Base-by-base conservation (phyloP, 2,113 vertebrate species). In the Otus sunia region DNA sequence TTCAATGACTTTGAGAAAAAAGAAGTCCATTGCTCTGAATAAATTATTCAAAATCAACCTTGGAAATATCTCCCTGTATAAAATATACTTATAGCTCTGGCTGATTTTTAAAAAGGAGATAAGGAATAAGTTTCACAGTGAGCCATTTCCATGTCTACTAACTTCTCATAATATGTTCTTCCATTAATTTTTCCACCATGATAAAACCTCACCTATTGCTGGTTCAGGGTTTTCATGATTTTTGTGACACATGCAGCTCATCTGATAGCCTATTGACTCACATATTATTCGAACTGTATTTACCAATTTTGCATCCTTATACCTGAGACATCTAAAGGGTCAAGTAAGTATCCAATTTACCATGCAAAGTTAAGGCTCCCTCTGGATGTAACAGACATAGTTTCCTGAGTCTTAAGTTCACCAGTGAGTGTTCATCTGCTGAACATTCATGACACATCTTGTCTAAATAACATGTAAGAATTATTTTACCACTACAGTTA, bases 41-140 rank as follows among this genome's bases (percentile, higher is more conserved):
- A 92, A 88, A 86, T 95, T 90, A 86, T 86, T 79, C 80, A 88
- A 94, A 94, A 94, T 87, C 91, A 95, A 91, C 89, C 77, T 97
- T 96, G 91, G 37, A 84, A 92, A 66, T 92, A 78, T 29, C 52
- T 91, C 32, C 56, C 16, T 63, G 15, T 73, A 47, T 50, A 85
- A 95, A 94, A 87, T 47, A 47, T 25, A 56, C 16, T 75, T 90
- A 43, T 3, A 69, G 6, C 27, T 71, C 39, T 78, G 25, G 34
- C 12, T 86, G 55, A n/a, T 94, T 81, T 93, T 68, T 59, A n/a
- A 58, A 74, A 74, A 82, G 64, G 71, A 69, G 45, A 59, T 49
- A 78, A 89, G 60, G 34, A 89, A 11, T 23, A 79, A 39, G 76
- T 92, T 95, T 71, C 49, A 52, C 27, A 47, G 17, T 29, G 13